Conservation (phyloP, 2,797 vertebrate genomes). For the Platalea minor region DNA sequence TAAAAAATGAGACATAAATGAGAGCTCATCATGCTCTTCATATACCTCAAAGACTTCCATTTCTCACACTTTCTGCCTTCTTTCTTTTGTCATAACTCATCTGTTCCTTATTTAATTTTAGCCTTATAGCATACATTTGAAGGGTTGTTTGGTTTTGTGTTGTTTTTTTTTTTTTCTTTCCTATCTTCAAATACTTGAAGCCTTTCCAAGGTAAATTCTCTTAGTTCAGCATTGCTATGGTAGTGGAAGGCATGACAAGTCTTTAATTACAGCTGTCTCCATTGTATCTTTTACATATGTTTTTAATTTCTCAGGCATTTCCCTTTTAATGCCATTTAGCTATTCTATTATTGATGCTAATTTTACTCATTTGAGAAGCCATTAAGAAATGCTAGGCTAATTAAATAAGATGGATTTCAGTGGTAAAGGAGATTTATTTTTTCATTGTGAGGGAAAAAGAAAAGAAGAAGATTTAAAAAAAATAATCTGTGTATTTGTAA, state of each 20-base stretch:
- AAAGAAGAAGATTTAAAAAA: too few species aligned
- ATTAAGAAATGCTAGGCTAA: slow-evolving; percentile 1
- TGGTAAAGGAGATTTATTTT: not conserved
- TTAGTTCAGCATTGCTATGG: not conserved
- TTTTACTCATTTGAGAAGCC: slow-evolving; percentile 17
- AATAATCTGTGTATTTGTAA: not conserved
- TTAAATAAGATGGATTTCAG: slow-evolving; percentile 7
- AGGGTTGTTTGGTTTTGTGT: not conserved
- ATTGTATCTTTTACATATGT: not conserved
- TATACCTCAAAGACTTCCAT: not conserved
- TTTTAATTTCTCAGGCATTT: slow-evolving; percentile 29
- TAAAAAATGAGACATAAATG: not conserved
- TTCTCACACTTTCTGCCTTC: not conserved
- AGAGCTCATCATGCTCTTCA: not conserved
- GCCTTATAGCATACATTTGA: not conserved
- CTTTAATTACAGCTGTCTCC: slow-evolving; percentile 23
- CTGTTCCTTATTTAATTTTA: not conserved
- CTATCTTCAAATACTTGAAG: not conserved
- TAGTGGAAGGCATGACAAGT: not conserved
- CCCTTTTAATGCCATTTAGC: not conserved
- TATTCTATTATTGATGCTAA: slow-evolving; percentile 6
- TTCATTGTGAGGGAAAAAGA: not conserved
- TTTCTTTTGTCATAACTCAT: not conserved
- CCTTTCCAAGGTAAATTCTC: slow-evolving; percentile 15
- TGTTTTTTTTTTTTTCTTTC: not conserved